Conservation (phyloP, 2,113 vertebrate species). For the Vulpes lagopus region DNA sequence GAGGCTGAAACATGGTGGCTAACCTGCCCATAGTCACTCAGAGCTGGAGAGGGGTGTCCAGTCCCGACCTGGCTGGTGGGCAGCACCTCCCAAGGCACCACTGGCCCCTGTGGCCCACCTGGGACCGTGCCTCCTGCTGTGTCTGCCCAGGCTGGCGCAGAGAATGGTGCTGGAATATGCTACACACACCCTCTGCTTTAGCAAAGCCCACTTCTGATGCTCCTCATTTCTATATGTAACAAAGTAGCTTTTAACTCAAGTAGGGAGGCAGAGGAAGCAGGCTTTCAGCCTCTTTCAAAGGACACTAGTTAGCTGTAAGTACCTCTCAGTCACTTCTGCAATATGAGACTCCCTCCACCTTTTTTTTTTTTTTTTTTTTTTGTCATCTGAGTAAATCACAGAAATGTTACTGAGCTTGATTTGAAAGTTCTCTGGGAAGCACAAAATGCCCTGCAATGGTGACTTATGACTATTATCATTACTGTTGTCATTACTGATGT, state of each 20-base stretch:
- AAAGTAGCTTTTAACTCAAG: constrained; percentile 44
- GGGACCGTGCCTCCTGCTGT: neutral
- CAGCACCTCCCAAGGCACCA: neutral
- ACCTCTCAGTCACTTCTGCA: neutral
- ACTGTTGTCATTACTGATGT: neutral
- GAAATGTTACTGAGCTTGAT: neutral
- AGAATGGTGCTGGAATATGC: accelerated
- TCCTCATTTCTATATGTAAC: neutral
- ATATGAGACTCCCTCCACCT: neutral
- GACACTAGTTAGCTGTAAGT: neutral
- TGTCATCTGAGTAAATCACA: neutral
- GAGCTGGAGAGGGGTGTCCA: accelerated
- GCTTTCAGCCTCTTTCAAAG: constrained; percentile 27
- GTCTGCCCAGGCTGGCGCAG: neutral
- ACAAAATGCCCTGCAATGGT: neutral
- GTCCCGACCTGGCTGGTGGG: accelerated
- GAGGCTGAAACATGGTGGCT: neutral
- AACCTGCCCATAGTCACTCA: neutral
- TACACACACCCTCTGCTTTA: neutral
- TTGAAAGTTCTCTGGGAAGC: neutral
- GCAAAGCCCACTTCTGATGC: neutral
- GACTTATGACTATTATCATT: neutral
- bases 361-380: neutral
- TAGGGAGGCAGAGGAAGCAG: neutral
- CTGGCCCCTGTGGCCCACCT: neutral